Evolutionary conservation across 2,888 invertebrate species (phyloP), one percentile per base, ranked within the genome.

Genomic region (Amiota minor): DNA sequence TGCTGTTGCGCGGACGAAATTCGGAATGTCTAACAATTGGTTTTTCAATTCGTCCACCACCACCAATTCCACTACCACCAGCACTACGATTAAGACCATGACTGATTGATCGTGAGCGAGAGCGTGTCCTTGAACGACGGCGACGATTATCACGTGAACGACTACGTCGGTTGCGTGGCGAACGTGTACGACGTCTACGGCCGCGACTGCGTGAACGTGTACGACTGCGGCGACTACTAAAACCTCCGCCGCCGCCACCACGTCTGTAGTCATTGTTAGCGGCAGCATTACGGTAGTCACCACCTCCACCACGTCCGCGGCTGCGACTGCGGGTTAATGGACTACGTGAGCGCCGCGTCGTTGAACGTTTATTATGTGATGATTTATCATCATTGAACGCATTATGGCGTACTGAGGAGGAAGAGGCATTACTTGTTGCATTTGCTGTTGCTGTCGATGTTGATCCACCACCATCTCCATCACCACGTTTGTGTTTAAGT

Each of bases 11-110:
- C 1, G 90, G 89, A 20, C 90, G 81, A 74, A 90, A 90, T 76
- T 90, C 90, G 68, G 90, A 85, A 81, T 88, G 89, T 70, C 86
- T 87, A 14, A 90, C 79, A 6, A 89, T 79, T n/a, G 90, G 85
- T 47, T 89, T 88, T 71, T 90, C 90, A 59, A 90, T 83, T 8
- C 87, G 85, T 53, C 84, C 83, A 35, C 72, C 72, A 9, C 79
- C 3, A 23, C 1, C 23, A 23, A 23, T 47, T 45, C 68, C 68
- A 23, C 18, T 56, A n/a, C 18, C 56, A n/a, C 1, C 2, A 14
- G 76, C 77, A 49, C 76, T 79, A 1, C 82, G 77, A 6, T 86
- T 82, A 14, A 75, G 77, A 35, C 35, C 35, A 35, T 35, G 80
- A 9, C 76, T 81, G 16, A 80, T 74, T 0, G 85, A 85, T 20